phyloP scores from a whole-genome alignment of 1,140 invertebrate species.

The Drosophila virilis region DNA sequence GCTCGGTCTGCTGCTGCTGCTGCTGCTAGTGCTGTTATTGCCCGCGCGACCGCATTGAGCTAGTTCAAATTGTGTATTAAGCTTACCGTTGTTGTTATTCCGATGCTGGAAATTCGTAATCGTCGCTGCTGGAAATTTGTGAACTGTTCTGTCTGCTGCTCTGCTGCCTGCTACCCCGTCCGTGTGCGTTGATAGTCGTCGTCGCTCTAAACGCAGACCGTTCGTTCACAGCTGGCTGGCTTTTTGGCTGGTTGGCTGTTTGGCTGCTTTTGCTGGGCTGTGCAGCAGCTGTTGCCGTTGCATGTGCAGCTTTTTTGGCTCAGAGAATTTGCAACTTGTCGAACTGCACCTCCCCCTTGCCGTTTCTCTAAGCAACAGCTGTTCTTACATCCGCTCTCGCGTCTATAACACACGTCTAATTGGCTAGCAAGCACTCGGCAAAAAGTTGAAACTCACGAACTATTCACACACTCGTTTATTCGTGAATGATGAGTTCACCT shows the following conservation, averaged over 20 bases:
- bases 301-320: constrained; percentile 66
- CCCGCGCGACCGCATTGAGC: constrained; percentile 37
- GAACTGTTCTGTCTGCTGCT: constrained; percentile 19
- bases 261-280: constrained; percentile 31
- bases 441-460: constrained; percentile 21
- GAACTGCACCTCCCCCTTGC: constrained; percentile 1
- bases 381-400: constrained; percentile 5
- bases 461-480: constrained; percentile 24
- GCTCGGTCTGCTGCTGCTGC: constrained; percentile 16
- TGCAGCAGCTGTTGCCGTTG: constrained; percentile 48
- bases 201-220: constrained; percentile 57
- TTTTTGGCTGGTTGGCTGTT: constrained; percentile 1
- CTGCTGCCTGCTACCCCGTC: constrained; percentile 17
- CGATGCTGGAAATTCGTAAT: constrained; percentile 48
- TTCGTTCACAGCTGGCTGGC: constrained; percentile 30
- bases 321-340: constrained; percentile 46
- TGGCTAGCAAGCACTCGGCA: constrained; percentile 19
- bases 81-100: constrained; percentile 56
- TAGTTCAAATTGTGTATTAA: constrained; percentile 51
- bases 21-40: constrained; percentile 18
- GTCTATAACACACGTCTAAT: constrained; percentile 9
- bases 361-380: constrained; percentile 30
- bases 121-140: constrained; percentile 47
- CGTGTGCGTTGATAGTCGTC: constrained; percentile 57
- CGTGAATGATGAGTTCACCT: constrained; percentile 32